Evolutionary conservation across 2,113 vertebrate genomes (phyloP), one percentile per base, ranked within the genome.

Genomic region (Tonatia bakeri): DNA sequence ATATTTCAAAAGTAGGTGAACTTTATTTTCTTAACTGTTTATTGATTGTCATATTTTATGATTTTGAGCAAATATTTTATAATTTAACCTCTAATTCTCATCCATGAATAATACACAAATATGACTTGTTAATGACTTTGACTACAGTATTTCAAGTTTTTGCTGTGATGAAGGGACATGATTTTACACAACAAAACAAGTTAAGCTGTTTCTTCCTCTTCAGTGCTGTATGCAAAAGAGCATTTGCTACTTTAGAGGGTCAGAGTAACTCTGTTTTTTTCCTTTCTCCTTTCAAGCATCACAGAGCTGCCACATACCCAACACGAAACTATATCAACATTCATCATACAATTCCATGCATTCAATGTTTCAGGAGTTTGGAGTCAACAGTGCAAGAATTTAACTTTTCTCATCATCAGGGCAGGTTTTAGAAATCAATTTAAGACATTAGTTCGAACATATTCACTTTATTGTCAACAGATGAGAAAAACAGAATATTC

Each of bases 1-100:
- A 99, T 98, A 99, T 99, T 98, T 99, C 99, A 98, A 99, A 99
- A 99, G 99, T 99, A 98, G 47, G 98, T 97, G 59, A 94, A 97
- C 96, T 81, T 15, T 87, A 17, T 91, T 95, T 38, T 56, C 82
- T 95, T 73, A 36, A 15, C 94, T 76, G 1, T 94, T 95, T 95
- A 50, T 91, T 65, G 52, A 93, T 33, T 75, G 69, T 6, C 70
- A 4, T 4, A 3, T 93, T 31, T 87, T 20, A 12, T 82, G 87
- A 47, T n/a, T 14, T 93, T 45, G 33, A 54, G 69, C 92, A 88
- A 81, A 76, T 28, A n/a, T 81, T 22, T 87, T 54, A n/a, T 38
- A 6, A 15, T 82, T 96, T 54, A 72, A 88, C 28, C 52, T 92
- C 0, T 61, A 75, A n/a, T 83, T 84, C 17, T 54, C 69, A 65